These are phyloP conservation scores for Cerastis leucographa DNA, from an alignment of 2,888 invertebrate species.

Conservation along the genomic window DNA sequence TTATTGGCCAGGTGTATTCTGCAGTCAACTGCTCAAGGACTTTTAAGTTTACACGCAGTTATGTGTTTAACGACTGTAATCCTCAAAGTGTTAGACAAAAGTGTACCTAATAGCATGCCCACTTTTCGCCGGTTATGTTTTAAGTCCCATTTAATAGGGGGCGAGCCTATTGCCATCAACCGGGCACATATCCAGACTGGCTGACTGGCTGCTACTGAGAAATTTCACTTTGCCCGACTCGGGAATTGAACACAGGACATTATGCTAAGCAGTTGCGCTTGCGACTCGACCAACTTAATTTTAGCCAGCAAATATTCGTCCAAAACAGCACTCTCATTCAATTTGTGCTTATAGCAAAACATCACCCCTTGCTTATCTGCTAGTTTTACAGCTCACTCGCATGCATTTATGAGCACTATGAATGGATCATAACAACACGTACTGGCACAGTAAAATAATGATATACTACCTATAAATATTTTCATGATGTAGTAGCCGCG, in stretches of 20 bases:
- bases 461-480: constrained; percentile 24
- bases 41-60: neutral
- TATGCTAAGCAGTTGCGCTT: neutral
- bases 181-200: neutral
- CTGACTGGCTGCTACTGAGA: neutral
- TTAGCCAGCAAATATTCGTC: neutral
- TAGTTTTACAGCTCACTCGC: constrained; percentile 33
- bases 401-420: constrained; percentile 40
- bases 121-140: neutral
- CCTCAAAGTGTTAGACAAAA: neutral
- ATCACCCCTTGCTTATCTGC: constrained; percentile 30
- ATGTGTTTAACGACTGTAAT: neutral
- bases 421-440: constrained; percentile 34
- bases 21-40: neutral
- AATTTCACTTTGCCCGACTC: neutral
- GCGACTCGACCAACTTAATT: neutral
- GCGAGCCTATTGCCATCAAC: neutral
- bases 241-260: neutral
- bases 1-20: neutral
- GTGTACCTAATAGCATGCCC: neutral
- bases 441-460: constrained; percentile 15
- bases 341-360: neutral
- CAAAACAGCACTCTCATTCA: neutral
- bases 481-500: constrained; percentile 7
- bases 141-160: neutral